Base-by-base conservation (phyloP, 2,113 vertebrate genomes). In the Dermatemys mawii region DNA sequence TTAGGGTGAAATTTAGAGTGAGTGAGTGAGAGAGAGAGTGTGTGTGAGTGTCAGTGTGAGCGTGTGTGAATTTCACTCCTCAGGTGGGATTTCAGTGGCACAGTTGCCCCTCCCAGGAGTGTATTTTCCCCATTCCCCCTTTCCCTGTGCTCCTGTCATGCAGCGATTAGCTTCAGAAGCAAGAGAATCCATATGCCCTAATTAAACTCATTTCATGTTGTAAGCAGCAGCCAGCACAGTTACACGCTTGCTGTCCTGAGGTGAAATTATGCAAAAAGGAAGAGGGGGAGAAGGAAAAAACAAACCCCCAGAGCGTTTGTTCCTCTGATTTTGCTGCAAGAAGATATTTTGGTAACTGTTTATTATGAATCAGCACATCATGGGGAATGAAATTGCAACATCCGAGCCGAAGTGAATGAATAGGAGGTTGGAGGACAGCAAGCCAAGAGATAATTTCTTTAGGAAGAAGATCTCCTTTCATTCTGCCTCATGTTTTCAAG, bases 281-380 rank as follows among this genome's bases (percentile, higher is more conserved):
- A 1, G 51, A 19, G 6, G 4, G 27, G 35, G 35, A 53, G 73
- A 6, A 26, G 76, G 9, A 11, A 78, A 51, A 50, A 57, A 44
- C 11, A 87, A 70, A 5, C 55, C 27, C 27, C 0, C 11, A 2
- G 49, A 78, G 63, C 24, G 75, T 81, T 84, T 57, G 73, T 73
- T 73, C 88, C n/a, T 55, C 80, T 32, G 86, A 83, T 84, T 55
- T 63, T 81, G 78, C 88, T 67, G 90, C 35, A 4, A 17, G 83
- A 49, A 53, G 92, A 22, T 86, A 86, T 86, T 90, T 93, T 63
- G 63, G 94, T 83, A 86, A 81, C 88, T 32, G 75, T 76, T 88
- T 32, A 14, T 83, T 73, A 70, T 2, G 88, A 79, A 67, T 11
- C 38, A 27, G 78, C 49, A 41, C 57, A 24, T 60, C 63, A 17